Evolutionary conservation across 2,888 invertebrate species (phyloP).

Genomic region (Atherix ibis): DNA sequence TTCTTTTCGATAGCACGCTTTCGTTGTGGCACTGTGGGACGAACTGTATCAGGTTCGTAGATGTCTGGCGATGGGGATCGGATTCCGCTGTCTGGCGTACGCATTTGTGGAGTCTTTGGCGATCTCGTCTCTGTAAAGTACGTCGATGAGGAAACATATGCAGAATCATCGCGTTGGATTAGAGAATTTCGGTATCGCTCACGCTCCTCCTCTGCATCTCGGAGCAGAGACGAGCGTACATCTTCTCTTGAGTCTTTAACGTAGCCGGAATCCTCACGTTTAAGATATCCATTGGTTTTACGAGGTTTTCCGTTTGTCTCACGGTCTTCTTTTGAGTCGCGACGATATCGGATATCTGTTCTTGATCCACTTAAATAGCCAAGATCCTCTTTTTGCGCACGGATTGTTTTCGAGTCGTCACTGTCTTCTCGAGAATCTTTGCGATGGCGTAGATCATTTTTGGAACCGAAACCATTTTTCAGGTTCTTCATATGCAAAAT

Average conservation of each 20-base stretch:
- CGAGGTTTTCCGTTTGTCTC: conserved; percentile 14
- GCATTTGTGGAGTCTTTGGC: conserved; percentile 29
- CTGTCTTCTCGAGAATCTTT: conserved; percentile 27
- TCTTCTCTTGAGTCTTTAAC: conserved; percentile 19
- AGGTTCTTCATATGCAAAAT: conserved; percentile 27
- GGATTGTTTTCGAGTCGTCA: conserved; percentile 24
- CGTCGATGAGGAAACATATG: conserved; percentile 40
- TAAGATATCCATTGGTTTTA: conserved; percentile 15
- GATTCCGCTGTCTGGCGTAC: conserved; percentile 15
- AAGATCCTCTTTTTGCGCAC: conserved; percentile 20
- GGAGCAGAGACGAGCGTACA: conserved; percentile 31
- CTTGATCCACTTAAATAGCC: conserved; percentile 22
- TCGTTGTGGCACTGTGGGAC: conserved; percentile 50
- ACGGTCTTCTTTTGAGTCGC: conserved; percentile 17
- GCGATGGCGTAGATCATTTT: conserved; percentile 21
- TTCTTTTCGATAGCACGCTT: conserved; percentile 42
- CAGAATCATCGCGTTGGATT: conserved; percentile 40
- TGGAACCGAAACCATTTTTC: conserved; percentile 20
- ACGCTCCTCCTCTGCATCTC: conserved; percentile 34
- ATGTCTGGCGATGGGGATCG: conserved; percentile 14
- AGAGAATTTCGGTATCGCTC: conserved; percentile 32
- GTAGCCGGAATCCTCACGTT: conserved; percentile 19
- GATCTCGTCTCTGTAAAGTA: conserved; percentile 41
- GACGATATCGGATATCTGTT: conserved; percentile 19
- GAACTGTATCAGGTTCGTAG: conserved; percentile 16